A percentile compares a stretch with the other conserved stretches of the same genome.
Conservation (phyloP, 2,888 invertebrate species). For the Nebria salina region DNA sequence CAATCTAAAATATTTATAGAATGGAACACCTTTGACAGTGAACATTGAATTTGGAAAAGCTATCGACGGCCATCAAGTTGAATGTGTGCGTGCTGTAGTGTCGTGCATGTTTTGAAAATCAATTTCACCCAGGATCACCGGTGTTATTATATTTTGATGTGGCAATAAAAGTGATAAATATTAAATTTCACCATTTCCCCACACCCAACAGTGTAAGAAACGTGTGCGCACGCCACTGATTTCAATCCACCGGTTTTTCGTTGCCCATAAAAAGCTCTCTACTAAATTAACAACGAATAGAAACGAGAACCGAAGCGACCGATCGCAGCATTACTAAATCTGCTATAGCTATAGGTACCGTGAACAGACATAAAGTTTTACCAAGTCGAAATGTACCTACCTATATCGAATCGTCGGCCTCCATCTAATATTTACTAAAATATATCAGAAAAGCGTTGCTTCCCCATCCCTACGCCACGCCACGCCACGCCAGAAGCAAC, state of each 20-base stretch:
- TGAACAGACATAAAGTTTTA: slow-evolving; percentile 32
- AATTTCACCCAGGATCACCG: not conserved
- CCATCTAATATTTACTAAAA: slow-evolving; percentile 39
- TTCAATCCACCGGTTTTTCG: slow-evolving; percentile 34
- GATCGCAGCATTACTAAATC: slow-evolving; percentile 29
- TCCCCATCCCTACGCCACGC: not conserved
- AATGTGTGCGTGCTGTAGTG: not conserved
- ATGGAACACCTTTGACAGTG: not conserved
- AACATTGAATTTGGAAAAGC: not conserved
- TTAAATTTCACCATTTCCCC: not conserved
- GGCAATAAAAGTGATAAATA: slow-evolving; percentile 1
- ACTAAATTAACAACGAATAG: slow-evolving; percentile 37
- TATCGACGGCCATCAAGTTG: not conserved
- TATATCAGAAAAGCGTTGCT: not conserved
- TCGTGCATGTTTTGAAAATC: not conserved
- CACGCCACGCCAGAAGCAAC: slow-evolving; percentile 3
- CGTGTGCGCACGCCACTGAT: slow-evolving; percentile 7
- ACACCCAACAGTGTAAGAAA: not conserved
- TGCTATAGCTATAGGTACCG: slow-evolving; percentile 2
- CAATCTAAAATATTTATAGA: not conserved
- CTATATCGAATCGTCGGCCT: slow-evolving; percentile 29
- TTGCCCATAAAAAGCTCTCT: slow-evolving; percentile 41
- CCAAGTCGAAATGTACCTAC: slow-evolving; percentile 26
- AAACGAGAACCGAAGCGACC: not conserved
- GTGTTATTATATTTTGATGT: not conserved